Evolutionary conservation across 2,797 vertebrate species (phyloP).

Genomic region (Borostomias antarcticus): DNA sequence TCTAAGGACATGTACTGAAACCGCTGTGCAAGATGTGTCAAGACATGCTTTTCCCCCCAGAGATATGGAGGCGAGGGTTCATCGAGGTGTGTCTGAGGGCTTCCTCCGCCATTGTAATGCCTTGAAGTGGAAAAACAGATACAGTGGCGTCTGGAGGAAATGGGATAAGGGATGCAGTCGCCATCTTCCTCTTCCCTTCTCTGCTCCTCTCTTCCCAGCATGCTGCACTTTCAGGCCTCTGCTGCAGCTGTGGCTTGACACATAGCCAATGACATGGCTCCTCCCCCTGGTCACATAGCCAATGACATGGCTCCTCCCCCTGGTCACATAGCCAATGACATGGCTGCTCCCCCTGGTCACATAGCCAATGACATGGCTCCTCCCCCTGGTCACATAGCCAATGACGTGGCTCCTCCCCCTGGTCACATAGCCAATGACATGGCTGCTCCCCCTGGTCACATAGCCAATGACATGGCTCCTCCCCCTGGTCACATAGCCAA

Average conservation of each 20-base stretch:
- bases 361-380: not conserved
- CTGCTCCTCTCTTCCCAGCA: not conserved
- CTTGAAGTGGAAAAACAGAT: slow-evolving; percentile 1
- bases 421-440: too few relatives aligned
- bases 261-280: slow-evolving; percentile 35
- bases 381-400: slow-evolving; percentile 31
- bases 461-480: too few relatives aligned
- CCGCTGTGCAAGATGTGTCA: not conserved
- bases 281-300: too few relatives aligned
- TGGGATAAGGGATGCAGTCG: slow-evolving; percentile 10
- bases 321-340: not conserved
- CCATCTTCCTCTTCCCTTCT: slow-evolving; percentile 12
- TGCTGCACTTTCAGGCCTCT: slow-evolving; percentile 1
- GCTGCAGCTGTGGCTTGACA: slow-evolving; percentile 22
- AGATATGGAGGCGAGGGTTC: not conserved
- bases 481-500: not conserved
- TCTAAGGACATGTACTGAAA: not conserved
- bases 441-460: not conserved
- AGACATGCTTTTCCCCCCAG: slow-evolving; percentile 24
- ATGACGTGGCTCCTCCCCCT: slow-evolving; percentile 17
- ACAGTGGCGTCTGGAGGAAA: slow-evolving; percentile 10
- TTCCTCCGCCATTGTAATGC: not conserved
- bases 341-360: too few relatives aligned
- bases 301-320: not conserved
- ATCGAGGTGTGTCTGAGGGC: slow-evolving; percentile 18